These are phyloP conservation scores for Caenorhabditis panamensis DNA, from an alignment of 2,888 invertebrate species.

Conservation along the genomic window DNA sequence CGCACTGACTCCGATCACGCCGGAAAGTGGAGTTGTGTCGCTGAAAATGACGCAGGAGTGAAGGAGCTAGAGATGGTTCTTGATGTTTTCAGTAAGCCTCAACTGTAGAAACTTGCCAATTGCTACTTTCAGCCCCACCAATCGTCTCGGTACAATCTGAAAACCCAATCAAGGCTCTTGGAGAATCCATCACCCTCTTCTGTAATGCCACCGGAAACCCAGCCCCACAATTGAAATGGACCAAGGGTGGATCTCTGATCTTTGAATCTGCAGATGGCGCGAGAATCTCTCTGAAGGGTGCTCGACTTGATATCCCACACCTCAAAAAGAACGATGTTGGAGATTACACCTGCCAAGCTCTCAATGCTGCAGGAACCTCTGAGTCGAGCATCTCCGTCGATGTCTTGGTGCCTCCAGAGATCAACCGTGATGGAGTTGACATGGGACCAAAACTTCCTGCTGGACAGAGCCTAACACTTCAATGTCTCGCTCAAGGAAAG, in stretches of 20 bases:
- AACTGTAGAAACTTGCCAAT: neutral
- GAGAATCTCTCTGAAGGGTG: conserved; percentile 72
- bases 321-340: conserved; percentile 83
- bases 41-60: conserved; percentile 82
- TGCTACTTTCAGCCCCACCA: conserved; percentile 74
- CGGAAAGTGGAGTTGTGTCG: conserved; percentile 82
- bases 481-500: conserved; percentile 84
- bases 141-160: conserved; percentile 72
- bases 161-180: conserved; percentile 78
- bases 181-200: conserved; percentile 81
- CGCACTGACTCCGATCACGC: conserved; percentile 73
- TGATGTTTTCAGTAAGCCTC: conserved; percentile 76
- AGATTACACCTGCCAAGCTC: conserved; percentile 84
- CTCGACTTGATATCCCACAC: conserved; percentile 78
- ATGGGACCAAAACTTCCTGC: conserved; percentile 82
- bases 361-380: conserved; percentile 84
- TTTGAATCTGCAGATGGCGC: conserved; percentile 79
- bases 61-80: conserved; percentile 74
- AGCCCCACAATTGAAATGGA: conserved; percentile 81
- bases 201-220: conserved; percentile 83
- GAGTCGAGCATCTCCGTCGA: conserved; percentile 84
- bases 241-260: conserved; percentile 84
- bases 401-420: conserved; percentile 84
- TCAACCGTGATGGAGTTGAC: conserved; percentile 78
- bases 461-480: conserved; percentile 84